Conservation (phyloP, 2,113 vertebrate species). For the Plecotus auritus region DNA sequence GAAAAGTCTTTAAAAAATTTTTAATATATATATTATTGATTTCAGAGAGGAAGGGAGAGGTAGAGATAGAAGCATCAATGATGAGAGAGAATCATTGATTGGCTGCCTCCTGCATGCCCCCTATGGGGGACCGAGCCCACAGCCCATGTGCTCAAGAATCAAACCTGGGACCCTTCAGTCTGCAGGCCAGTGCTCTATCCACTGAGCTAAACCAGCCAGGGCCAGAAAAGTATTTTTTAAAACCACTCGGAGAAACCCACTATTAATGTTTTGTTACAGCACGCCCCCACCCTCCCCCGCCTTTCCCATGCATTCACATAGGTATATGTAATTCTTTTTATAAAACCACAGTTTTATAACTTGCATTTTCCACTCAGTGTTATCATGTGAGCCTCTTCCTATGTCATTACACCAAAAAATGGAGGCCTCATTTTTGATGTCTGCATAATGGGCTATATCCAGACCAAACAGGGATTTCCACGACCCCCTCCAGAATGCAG, state of each 20-base stretch:
- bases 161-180: no score
- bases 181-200: no score
- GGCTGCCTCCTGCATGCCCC: no score
- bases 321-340: background rate
- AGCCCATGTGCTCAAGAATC: no score
- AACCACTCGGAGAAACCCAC: background rate
- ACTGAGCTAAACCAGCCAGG: no score
- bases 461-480: background rate
- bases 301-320: accelerated
- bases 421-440: background rate
- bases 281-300: no score
- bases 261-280: background rate
- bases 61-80: no score
- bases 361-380: background rate
- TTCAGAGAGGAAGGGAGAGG: no score
- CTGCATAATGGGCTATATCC: background rate
- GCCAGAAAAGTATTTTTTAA: background rate
- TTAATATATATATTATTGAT: no score
- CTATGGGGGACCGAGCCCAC: no score
- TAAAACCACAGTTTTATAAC: background rate
- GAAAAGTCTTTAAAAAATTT: background rate
- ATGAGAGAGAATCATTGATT: no score
- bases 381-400: background rate
- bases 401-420: background rate
- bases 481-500: background rate